Evolutionary conservation across 2,888 invertebrate genomes (phyloP), one percentile per base, ranked within the genome.

Genomic region (Heliconius ethilla): DNA sequence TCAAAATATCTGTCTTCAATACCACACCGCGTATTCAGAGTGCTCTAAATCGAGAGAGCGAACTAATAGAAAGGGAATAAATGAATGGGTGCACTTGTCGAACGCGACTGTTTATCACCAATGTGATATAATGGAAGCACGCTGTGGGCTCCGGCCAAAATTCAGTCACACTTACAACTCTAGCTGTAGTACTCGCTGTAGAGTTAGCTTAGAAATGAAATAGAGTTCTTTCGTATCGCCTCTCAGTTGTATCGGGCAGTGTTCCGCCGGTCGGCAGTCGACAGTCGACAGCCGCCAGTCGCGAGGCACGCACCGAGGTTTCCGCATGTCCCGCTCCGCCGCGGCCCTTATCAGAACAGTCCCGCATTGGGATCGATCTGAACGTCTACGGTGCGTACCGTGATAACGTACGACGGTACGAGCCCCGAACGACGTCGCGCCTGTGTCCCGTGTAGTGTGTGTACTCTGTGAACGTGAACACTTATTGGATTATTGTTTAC

Each of bases 311-410:
- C 92, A 87, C 87, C 89, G 89, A 82, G 83, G 84, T 83, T 84
- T 86, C 81, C 86, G 87, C 88, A 87, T 86, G 83, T 83, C 84
- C 59, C 66, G 76, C 77, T 76, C 69, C 37, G 82, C 80, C 83
- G 83, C 83, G 84, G 84, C 88, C 88, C 89, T 89, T 90, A 92
- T 90, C 92, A 91, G 88, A 90, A 88, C 89, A 88, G 84, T 88
- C 89, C 88, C 89, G 89, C 89, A 87, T 87, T 87, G 87, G 88
- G 87, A 94, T 94, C 94, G 94, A 94, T 94, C 91, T 89, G 90
- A 88, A 88, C 88, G 88, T 90, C 85, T 85, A 86, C 87, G 87
- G 86, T 86, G 72, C 59, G 72, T 72, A 59, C 83, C 86, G 85
- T 90, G 89, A 90, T 90, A 90, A 89, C 89, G 87, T 82, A 82